These are phyloP conservation scores for Lepeophtheirus nordmannii DNA, from an alignment of 2,888 invertebrate genomes.

Conservation along the genomic window DNA sequence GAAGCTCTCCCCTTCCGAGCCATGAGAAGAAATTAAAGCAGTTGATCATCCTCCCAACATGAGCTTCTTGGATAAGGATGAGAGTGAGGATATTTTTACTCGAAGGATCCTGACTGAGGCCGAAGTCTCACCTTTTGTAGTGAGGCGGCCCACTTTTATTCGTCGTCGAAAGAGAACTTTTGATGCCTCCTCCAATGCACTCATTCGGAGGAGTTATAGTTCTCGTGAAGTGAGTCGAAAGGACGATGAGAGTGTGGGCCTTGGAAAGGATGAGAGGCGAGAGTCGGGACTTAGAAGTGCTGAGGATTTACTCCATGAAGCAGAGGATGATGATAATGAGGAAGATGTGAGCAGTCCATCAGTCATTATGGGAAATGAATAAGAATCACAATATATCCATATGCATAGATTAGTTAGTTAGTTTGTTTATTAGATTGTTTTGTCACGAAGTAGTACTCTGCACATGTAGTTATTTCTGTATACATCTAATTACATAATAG, in stretches of 20 bases:
- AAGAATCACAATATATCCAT: no score
- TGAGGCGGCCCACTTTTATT: not conserved
- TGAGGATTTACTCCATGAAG: not conserved
- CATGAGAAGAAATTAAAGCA: no score
- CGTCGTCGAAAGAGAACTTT: not conserved
- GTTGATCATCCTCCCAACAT: no score
- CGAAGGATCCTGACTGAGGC: not conserved
- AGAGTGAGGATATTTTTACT: no score
- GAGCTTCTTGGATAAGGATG: no score
- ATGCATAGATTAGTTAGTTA: no score
- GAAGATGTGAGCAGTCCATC: not conserved
- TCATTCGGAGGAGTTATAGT: not conserved
- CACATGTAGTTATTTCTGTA: no score
- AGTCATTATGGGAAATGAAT: not conserved
- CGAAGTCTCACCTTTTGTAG: not conserved
- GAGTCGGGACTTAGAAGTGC: not conserved
- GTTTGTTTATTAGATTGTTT: no score
- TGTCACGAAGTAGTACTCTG: no score
- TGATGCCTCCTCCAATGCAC: not conserved
- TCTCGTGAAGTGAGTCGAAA: slow-evolving; percentile 6
- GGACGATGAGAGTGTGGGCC: not conserved
- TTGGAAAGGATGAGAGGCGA: not conserved
- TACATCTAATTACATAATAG: no score
- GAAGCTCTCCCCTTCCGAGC: no score
- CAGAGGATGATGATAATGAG: not conserved